Percentiles rank a stretch among this genome's conserved stretches.
Conservation (phyloP, 2,797 vertebrate species). For the Hypotaenidia okinawae region DNA sequence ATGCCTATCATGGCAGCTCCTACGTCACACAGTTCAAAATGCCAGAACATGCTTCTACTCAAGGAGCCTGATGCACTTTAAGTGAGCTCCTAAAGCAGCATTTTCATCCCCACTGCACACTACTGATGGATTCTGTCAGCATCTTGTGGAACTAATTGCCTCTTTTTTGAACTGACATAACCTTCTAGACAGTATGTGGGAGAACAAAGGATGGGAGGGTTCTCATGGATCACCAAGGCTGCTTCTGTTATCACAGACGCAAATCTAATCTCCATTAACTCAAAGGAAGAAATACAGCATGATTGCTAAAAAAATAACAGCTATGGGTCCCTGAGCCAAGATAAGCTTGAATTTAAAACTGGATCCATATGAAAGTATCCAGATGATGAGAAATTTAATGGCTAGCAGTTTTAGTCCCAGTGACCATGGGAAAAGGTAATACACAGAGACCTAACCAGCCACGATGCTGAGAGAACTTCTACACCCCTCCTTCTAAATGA, state of each 20-base stretch:
- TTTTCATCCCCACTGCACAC: background rate
- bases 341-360: background rate
- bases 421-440: background rate
- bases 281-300: background rate
- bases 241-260: background rate
- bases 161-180: background rate
- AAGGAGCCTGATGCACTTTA: background rate
- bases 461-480: slow-evolving; percentile 17
- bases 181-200: background rate
- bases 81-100: background rate
- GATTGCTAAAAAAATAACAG: background rate
- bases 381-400: background rate
- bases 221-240: background rate
- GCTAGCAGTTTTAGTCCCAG: background rate
- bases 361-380: background rate
- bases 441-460: slow-evolving; percentile 6
- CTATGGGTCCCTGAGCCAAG: background rate
- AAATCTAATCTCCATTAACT: background rate
- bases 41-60: background rate
- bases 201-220: background rate
- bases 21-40: background rate
- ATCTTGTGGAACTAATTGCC: background rate
- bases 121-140: background rate
- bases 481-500: background rate
- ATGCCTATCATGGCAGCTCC: background rate